Evolutionary conservation across 2,888 invertebrate genomes (phyloP), one percentile per base, ranked within the genome.

Genomic region (Orthonevra nobilis): DNA sequence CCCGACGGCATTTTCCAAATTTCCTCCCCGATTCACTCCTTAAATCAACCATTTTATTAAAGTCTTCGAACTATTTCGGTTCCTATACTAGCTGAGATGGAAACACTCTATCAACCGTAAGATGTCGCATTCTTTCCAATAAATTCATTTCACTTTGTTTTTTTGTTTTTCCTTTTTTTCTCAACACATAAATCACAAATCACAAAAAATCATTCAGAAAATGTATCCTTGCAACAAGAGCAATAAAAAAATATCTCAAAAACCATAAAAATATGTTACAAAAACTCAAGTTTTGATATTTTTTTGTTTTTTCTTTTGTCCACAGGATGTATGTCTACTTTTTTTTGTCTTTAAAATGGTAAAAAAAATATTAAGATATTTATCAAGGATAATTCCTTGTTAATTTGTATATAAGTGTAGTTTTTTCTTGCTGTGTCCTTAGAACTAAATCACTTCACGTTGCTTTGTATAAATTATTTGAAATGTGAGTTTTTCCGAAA

Each of bases 401-500:
- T 6, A 12, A 9, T 20, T 52, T 15, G 19, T 50, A 2, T 50
- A 26, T 26, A 3, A 3, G 20, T n/a, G n/a, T n/a, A 28, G n/a
- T 14, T n/a, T 19, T 12, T 12, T 23, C 26, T 44, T 26, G 28
- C 3, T 10, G n/a, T n/a, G n/a, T n/a, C n/a, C n/a, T n/a, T 38
- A 1, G 32, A 3, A 38, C 36, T 46, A 52, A 66, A 66, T 58
- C 66, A 70, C 70, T 54, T 28, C 46, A 70, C 40, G 32, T 70
- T 48, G 54, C 38, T 36, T 28, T 56, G 42, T 26, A 26, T 14
- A 60, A 68, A 60, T 60, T 48, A 58, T 72, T 44, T 64, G 23
- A 72, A 72, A 77, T 77, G 77, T 34, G 72, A 64, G 63, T 77
- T 72, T 77, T 77, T 77, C 77, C 72, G 58, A 72, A 77, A 64